Base-by-base conservation (phyloP, 2,113 vertebrate species). In the Hiodon tergisus region DNA sequence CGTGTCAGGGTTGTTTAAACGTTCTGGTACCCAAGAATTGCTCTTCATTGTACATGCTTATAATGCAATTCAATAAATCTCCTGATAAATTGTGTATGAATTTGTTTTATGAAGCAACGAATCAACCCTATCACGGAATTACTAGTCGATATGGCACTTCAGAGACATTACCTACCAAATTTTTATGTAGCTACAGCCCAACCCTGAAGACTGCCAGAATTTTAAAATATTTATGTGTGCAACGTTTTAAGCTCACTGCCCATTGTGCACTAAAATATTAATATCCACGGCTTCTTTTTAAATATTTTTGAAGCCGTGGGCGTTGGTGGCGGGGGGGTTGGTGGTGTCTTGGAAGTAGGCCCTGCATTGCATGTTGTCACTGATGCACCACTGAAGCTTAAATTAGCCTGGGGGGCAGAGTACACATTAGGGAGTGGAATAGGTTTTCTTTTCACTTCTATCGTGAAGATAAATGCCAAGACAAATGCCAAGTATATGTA, bases 141-240 rank as follows among this genome's bases (percentile, higher is more conserved):
- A 31, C 31, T 31, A 31, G 31, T 31, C 16, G 6, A 53, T 54
- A 57, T 67, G 8, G 31, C 31, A 11, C 31, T 72, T 31, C 5
- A 31, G 53, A 52, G 57, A 63, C n/a, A 14, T 51, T 55, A 13
- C 53, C 31, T 31, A 31, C 10, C 3, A 11, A 13, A 51, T 4
- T 6, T 66, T 73, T 61, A 13, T 79, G 50, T 54, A 70, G 70
- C 76, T 81, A 14, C 61, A 83, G 80, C 78, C 76, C 73, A 52
- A 79, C 10, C 75, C 31, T 78, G 48, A 76, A 76, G 80, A 73
- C 6, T 47, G 16, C 2, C 59, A 55, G 58, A 65, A 46, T 76
- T 72, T 76, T 88, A 68, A 90, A 89, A 89, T 84, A 88, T 87
- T 76, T 13, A 87, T 86, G 80, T 58, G 55, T 77, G 84, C 81